Evolutionary conservation across 2,113 vertebrate species (phyloP).

Genomic region (Malurus elegans): DNA sequence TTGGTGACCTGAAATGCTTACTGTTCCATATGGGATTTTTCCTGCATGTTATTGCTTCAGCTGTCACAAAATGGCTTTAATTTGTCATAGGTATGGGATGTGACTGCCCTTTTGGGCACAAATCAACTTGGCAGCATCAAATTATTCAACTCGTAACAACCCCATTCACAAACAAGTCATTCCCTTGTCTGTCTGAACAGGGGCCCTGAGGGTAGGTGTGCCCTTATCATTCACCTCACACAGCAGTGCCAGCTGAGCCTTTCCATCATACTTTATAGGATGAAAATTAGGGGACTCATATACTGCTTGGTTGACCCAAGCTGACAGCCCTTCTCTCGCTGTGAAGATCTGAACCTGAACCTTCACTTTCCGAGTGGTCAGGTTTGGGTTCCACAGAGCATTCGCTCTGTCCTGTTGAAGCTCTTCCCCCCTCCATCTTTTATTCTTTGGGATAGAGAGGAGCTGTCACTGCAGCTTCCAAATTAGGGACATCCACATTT

Average conservation of each 20-base stretch:
- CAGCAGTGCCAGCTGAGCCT: neutral
- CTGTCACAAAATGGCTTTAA: neutral
- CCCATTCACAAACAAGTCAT: neutral
- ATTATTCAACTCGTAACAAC: neutral
- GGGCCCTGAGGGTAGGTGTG: neutral
- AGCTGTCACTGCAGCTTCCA: neutral
- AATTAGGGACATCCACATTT: neutral
- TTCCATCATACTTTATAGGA: neutral
- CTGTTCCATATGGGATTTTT: neutral
- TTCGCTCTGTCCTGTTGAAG: neutral
- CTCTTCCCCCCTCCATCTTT: neutral
- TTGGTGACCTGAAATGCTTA: neutral
- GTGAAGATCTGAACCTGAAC: neutral
- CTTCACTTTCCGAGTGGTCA: neutral
- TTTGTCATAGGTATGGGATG: neutral
- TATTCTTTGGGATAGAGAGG: neutral
- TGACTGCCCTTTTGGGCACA: neutral
- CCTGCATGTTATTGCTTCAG: neutral
- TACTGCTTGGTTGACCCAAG: neutral
- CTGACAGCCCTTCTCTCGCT: neutral
- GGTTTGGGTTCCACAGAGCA: neutral
- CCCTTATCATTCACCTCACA: neutral
- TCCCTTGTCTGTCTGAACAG: accelerated
- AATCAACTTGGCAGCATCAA: neutral
- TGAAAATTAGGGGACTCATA: neutral